Percentiles rank a stretch among this genome's conserved stretches.
phyloP scores from a whole-genome alignment of 2,113 vertebrate species.

The Sisor rabdophorus region DNA sequence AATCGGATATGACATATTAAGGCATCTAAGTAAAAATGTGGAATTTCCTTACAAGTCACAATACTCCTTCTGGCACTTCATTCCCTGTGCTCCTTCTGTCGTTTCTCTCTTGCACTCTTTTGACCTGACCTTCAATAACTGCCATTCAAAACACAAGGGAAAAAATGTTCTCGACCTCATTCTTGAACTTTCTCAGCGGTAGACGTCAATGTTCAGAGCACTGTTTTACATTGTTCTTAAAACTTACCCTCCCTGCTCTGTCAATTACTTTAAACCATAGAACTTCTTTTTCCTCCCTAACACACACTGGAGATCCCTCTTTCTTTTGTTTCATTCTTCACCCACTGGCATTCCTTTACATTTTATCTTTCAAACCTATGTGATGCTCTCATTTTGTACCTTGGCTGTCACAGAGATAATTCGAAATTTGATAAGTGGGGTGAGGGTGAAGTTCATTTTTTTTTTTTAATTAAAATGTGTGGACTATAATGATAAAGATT shows the following conservation, averaged over 20 bases:
- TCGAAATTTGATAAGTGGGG: too few relatives aligned
- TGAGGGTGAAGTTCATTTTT: too few relatives aligned
- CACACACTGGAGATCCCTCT: not conserved
- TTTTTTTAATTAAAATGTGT: too few relatives aligned
- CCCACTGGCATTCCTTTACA: not conserved
- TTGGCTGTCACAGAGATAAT: not conserved
- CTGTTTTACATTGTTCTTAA: not conserved
- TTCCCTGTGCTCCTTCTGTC: not conserved
- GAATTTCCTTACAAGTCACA: not conserved
- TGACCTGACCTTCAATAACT: not conserved
- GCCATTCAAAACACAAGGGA: not conserved
- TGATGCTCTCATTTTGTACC: not conserved
- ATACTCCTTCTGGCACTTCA: not conserved
- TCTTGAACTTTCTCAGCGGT: not conserved
- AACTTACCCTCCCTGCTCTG: not conserved
- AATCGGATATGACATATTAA: not conserved
- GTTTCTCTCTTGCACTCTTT: not conserved
- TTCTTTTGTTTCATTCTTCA: not conserved
- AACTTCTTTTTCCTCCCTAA: not conserved
- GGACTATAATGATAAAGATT: too few relatives aligned
- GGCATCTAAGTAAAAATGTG: too few relatives aligned
- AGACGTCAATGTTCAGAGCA: not conserved
- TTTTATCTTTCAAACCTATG: not conserved
- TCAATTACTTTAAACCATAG: not conserved
- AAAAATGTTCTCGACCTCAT: not conserved